phyloP scores from a whole-genome alignment of 2,113 vertebrate genomes.

The Nerophis lumbriciformis region DNA sequence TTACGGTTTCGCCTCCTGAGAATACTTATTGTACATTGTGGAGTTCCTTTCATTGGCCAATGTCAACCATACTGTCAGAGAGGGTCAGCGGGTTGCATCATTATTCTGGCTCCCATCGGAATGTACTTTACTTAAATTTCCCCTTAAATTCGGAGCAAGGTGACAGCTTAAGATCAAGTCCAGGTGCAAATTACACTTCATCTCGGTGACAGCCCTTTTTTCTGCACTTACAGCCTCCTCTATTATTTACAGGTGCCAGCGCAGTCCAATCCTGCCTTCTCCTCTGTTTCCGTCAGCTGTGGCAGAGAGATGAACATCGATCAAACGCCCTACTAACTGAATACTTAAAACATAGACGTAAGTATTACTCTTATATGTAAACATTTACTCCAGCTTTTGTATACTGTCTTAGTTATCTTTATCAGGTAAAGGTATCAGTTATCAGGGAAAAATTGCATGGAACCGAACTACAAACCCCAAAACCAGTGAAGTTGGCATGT shows the following conservation, averaged over 20 bases:
- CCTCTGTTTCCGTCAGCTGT: neutral
- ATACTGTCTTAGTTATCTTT: too few species aligned
- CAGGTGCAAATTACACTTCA: slow-evolving; percentile 31
- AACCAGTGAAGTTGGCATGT: too few species aligned
- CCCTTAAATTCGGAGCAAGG: slow-evolving; percentile 24
- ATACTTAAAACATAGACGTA: too few species aligned
- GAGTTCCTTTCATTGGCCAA: slow-evolving; percentile 15
- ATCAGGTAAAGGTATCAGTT: too few species aligned
- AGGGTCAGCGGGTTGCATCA: slow-evolving; percentile 13
- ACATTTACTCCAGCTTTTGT: too few species aligned
- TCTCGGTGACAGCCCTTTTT: slow-evolving; percentile 33
- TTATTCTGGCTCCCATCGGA: slow-evolving; percentile 35
- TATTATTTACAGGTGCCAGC: slow-evolving; percentile 37
- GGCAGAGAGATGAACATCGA: neutral
- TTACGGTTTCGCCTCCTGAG: too few species aligned
- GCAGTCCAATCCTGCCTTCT: neutral
- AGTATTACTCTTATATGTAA: too few species aligned
- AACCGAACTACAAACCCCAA: too few species aligned
- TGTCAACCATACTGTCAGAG: slow-evolving; percentile 17
- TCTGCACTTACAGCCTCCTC: slow-evolving; percentile 23
- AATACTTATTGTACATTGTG: neutral
- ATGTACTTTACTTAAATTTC: slow-evolving; percentile 11
- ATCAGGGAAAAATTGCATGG: too few species aligned
- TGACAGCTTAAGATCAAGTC: slow-evolving; percentile 42
- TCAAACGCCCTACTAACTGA: too few species aligned